Conservation (phyloP, 2,797 vertebrate genomes). For the Simalia tracyae region DNA sequence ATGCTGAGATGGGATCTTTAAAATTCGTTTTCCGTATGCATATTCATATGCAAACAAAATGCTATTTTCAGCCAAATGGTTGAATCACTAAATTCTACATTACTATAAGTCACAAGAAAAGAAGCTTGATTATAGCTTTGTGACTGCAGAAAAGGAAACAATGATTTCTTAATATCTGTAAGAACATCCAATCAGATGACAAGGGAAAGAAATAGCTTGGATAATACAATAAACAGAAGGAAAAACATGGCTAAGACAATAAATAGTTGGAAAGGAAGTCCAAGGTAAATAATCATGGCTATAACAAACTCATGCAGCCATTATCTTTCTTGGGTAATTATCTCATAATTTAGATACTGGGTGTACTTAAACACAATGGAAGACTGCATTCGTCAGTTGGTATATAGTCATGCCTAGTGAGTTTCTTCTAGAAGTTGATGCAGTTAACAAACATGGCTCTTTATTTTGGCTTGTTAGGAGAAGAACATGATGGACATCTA, state of each 20-base stretch:
- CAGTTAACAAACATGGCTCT: no score
- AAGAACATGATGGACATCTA: no score
- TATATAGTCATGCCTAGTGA: no score
- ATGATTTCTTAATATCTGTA: background rate
- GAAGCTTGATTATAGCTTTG: background rate
- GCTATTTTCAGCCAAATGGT: background rate
- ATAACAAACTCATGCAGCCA: background rate
- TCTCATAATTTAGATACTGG: background rate
- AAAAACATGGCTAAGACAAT: no score
- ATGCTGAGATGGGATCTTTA: background rate
- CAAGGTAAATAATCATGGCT: background rate
- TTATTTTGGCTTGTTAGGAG: no score
- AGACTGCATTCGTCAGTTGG: no score
- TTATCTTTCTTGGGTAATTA: background rate
- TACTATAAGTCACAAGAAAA: slow-evolving; percentile 15
- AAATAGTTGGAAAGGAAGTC: background rate
- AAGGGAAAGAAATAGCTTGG: background rate
- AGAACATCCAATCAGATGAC: background rate
- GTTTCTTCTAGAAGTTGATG: no score
- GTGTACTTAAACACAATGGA: no score
- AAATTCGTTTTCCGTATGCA: background rate
- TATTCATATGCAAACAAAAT: background rate
- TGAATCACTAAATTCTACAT: slow-evolving; percentile 4
- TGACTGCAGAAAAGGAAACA: background rate
- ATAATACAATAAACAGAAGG: background rate